phyloP scores from a whole-genome alignment of 1,140 invertebrate genomes.

The Octopus bimaculoides region DNA sequence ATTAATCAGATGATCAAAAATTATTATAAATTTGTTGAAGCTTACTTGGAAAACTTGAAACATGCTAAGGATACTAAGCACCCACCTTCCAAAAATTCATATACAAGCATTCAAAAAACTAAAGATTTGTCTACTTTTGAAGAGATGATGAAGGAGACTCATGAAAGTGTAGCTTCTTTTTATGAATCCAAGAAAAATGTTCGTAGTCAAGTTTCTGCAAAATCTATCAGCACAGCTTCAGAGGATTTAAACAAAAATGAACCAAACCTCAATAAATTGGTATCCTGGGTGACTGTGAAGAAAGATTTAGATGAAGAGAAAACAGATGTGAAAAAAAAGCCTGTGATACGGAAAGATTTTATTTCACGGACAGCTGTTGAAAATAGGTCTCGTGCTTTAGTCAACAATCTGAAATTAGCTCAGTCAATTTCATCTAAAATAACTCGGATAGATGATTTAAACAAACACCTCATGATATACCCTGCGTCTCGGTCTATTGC shows the following conservation, averaged over 20 bases:
- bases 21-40: not conserved
- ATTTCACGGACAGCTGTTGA: conserved; percentile 34
- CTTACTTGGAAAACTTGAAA: not conserved
- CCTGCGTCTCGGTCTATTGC: conserved; percentile 71
- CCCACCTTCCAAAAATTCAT: not conserved
- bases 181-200: not conserved
- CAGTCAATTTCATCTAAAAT: conserved; percentile 63
- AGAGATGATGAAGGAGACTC: conserved; percentile 8
- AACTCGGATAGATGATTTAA: conserved; percentile 67
- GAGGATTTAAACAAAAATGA: not conserved
- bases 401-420: conserved; percentile 65
- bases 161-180: conserved; percentile 14
- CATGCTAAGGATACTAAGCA: not conserved
- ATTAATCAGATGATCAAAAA: not conserved
- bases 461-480: conserved; percentile 69
- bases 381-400: conserved; percentile 66
- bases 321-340: conserved; percentile 23
- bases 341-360: conserved; percentile 29
- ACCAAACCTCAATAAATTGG: conserved; percentile 13
- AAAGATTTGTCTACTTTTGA: conserved; percentile 10
- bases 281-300: conserved; percentile 11
- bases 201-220: not conserved
- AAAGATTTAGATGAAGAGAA: not conserved
- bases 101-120: not conserved
- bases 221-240: not conserved